phyloP scores from a whole-genome alignment of 2,888 invertebrate species.

The Chymomyza caudatula region DNA sequence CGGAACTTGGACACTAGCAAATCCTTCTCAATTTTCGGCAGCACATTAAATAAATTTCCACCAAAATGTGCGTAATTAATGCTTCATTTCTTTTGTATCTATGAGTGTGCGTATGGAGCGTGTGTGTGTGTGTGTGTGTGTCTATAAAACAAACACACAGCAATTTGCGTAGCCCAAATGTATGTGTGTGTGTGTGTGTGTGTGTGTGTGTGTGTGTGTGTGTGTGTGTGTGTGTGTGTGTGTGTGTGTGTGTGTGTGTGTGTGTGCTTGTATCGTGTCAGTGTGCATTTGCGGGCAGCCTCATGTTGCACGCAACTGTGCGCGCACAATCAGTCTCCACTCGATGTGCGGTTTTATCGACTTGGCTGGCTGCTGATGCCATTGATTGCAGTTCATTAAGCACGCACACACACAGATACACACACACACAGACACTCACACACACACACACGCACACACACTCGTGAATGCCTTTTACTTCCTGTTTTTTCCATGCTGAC shows the following conservation, averaged over 20 bases:
- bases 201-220: constrained; percentile 24
- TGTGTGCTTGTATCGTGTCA: constrained; percentile 27
- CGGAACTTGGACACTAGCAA: too few relatives aligned
- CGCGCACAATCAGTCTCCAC: constrained; percentile 45
- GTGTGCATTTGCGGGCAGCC: constrained; percentile 53
- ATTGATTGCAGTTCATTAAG: constrained; percentile 72
- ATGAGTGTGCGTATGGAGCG: background rate
- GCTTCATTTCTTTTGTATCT: constrained; percentile 3
- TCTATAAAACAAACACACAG: background rate
- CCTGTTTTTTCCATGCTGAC: constrained; percentile 12
- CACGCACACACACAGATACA: constrained; percentile 45
- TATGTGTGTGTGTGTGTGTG: background rate
- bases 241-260: background rate
- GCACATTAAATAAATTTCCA: constrained; percentile 59
- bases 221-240: constrained; percentile 44
- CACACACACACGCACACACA: constrained; percentile 19
- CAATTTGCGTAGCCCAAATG: background rate
- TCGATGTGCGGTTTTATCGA: constrained; percentile 56
- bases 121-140: background rate
- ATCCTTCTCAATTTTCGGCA: constrained; percentile 11
- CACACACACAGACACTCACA: background rate
- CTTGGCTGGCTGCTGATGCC: constrained; percentile 38
- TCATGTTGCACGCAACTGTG: constrained; percentile 56
- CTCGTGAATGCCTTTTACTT: background rate
- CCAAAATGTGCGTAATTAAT: constrained; percentile 65